Conservation (phyloP, 1,140 invertebrate genomes). For the Manduca sexta region DNA sequence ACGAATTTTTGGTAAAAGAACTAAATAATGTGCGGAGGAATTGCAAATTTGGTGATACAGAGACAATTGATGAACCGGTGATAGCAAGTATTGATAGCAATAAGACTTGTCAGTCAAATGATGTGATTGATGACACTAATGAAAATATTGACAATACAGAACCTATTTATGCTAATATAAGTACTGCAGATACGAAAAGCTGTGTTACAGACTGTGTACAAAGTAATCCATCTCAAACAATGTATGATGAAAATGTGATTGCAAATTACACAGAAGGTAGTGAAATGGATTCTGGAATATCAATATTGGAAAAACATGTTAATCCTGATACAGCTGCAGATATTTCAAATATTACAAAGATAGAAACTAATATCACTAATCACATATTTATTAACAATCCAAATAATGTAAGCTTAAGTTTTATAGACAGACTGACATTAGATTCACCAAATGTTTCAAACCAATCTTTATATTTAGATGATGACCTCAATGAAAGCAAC, state of each 20-base stretch:
- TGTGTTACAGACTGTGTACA: not conserved
- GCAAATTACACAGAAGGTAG: not conserved
- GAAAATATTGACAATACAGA: slow-evolving; percentile 21
- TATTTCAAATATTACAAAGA: slow-evolving; percentile 39
- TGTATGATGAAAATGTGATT: not conserved
- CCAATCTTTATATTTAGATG: slow-evolving; percentile 63
- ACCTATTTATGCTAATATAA: slow-evolving; percentile 52
- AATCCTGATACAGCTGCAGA: not conserved
- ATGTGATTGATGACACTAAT: not conserved
- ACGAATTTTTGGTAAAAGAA: slow-evolving; percentile 56
- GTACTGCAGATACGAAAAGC: not conserved
- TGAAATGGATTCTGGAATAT: slow-evolving; percentile 52
- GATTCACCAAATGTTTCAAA: slow-evolving; percentile 53
- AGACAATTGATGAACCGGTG: slow-evolving; percentile 16
- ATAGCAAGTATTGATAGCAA: no score
- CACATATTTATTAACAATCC: slow-evolving; percentile 55
- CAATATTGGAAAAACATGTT: slow-evolving; percentile 40
- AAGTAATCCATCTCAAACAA: not conserved
- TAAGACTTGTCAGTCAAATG: no score
- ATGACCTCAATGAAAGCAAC: slow-evolving; percentile 71
- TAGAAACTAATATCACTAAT: slow-evolving; percentile 51
- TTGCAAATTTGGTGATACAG: slow-evolving; percentile 32
- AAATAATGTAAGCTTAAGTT: slow-evolving; percentile 62
- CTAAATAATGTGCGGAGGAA: slow-evolving; percentile 65
- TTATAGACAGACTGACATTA: slow-evolving; percentile 63